Conservation (phyloP, 2,797 vertebrate genomes). For the Neosilurus hyrtlii region DNA sequence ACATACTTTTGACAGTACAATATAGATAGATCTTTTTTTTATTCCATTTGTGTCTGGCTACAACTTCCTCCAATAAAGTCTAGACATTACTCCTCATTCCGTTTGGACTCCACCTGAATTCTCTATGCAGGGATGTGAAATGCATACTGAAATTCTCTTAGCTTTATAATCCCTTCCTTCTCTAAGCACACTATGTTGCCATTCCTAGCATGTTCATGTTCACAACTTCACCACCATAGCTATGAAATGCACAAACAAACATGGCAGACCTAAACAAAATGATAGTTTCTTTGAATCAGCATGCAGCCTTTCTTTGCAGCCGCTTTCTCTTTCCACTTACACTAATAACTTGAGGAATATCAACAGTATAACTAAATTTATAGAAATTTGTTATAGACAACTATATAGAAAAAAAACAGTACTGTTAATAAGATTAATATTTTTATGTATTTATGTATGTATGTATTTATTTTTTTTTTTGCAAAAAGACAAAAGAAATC, state of each 20-base stretch:
- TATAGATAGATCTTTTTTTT: not conserved
- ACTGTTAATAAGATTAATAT: not conserved
- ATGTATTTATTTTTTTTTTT: not conserved
- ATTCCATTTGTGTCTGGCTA: not conserved
- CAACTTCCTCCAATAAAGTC: not conserved
- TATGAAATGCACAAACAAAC: not conserved
- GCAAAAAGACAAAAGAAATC: not conserved
- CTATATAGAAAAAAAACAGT: not conserved
- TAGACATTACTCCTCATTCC: not conserved
- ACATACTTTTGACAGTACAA: not conserved
- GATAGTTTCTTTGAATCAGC: too few relatives aligned
- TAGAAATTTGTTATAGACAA: too few relatives aligned
- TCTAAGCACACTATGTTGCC: not conserved
- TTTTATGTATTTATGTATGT: too few relatives aligned
- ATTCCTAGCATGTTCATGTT: not conserved
- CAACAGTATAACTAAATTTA: too few relatives aligned
- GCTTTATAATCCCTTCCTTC: not conserved
- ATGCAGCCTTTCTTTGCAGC: not conserved
- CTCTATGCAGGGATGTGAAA: not conserved
- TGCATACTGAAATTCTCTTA: not conserved
- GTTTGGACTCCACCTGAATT: not conserved
- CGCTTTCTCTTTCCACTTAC: not conserved
- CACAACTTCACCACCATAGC: not conserved
- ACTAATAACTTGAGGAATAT: not conserved
- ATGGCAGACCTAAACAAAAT: not conserved